A percentile compares a stretch with the other conserved stretches of the same genome.
These are phyloP conservation scores for Tauraco hartlaubi DNA, from an alignment of 2,797 vertebrate genomes.

Conservation along the genomic window DNA sequence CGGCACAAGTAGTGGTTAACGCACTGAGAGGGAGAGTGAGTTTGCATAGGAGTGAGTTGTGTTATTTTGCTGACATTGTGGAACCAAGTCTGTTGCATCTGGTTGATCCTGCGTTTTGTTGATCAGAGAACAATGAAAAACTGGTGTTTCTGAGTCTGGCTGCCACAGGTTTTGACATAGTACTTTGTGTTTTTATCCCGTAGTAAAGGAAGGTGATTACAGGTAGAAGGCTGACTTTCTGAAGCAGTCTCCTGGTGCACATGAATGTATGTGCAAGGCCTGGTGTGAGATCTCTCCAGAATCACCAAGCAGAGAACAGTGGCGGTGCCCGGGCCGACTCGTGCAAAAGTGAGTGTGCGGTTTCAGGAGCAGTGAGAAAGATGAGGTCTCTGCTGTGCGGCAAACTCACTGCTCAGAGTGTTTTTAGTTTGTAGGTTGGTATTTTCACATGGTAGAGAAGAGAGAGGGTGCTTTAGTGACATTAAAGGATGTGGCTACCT, in stretches of 20 bases:
- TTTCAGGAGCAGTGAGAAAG: not conserved
- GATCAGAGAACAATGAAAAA: not conserved
- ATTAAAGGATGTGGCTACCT: not conserved
- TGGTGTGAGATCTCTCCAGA: not conserved
- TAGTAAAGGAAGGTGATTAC: not conserved
- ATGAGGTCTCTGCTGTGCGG: not conserved
- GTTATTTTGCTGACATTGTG: not conserved
- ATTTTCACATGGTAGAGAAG: not conserved
- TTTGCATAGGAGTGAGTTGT: not conserved
- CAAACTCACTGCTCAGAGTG: not conserved
- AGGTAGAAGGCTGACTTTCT: not conserved
- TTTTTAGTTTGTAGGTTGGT: not conserved
- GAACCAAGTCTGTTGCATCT: not conserved
- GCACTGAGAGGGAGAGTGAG: not conserved
- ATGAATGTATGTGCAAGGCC: not conserved
- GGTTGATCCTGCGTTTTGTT: not conserved
- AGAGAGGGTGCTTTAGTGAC: not conserved
- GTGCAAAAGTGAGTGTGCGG: fast-evolving
- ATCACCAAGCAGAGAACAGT: not conserved
- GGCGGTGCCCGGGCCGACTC: fast-evolving
- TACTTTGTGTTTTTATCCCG: not conserved
- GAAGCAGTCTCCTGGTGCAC: fast-evolving
- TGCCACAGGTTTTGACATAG: not conserved
- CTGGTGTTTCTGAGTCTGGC: not conserved
- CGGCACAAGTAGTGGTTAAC: slow-evolving; percentile 20